phyloP scores from a whole-genome alignment of 2,797 vertebrate genomes.

The Thripadectes ignobilis region DNA sequence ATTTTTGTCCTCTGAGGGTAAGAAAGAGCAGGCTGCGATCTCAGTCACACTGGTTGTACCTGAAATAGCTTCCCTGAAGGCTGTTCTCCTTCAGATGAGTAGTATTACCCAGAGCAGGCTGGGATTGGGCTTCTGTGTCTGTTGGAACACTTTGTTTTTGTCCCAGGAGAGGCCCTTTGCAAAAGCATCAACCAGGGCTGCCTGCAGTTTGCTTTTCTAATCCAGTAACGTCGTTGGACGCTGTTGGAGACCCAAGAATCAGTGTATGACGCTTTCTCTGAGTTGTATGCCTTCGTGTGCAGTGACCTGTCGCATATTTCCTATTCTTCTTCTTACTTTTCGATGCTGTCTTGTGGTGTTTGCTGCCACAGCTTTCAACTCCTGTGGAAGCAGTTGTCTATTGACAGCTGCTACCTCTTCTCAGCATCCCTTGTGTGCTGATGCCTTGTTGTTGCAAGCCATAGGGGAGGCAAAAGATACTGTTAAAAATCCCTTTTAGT shows the following conservation, averaged over 20 bases:
- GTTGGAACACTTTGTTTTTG: conserved; percentile 3
- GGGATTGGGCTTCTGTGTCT: not conserved
- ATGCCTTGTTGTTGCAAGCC: not conserved
- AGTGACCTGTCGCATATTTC: not conserved
- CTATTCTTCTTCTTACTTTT: not conserved
- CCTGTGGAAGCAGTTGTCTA: not conserved
- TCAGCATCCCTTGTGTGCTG: not conserved
- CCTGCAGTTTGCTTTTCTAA: conserved; percentile 13
- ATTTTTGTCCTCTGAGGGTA: conserved; percentile 8
- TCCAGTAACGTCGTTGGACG: not conserved
- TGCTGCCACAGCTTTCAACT: not conserved
- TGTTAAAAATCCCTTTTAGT: not conserved
- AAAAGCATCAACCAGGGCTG: not conserved
- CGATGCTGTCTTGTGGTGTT: fast-evolving
- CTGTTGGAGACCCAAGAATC: not conserved
- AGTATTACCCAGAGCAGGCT: not conserved
- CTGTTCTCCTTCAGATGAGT: not conserved
- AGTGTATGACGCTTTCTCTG: not conserved
- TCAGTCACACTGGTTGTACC: not conserved
- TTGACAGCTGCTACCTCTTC: not conserved
- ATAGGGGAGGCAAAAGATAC: not conserved
- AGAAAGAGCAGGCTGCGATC: not conserved
- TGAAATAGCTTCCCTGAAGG: not conserved
- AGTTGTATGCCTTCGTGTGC: not conserved
- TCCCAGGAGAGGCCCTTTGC: not conserved